A percentile compares a stretch with the other conserved stretches of the same genome.
Evolutionary conservation across 2,113 vertebrate species (phyloP).

Genomic region (Caranx melampygus): DNA sequence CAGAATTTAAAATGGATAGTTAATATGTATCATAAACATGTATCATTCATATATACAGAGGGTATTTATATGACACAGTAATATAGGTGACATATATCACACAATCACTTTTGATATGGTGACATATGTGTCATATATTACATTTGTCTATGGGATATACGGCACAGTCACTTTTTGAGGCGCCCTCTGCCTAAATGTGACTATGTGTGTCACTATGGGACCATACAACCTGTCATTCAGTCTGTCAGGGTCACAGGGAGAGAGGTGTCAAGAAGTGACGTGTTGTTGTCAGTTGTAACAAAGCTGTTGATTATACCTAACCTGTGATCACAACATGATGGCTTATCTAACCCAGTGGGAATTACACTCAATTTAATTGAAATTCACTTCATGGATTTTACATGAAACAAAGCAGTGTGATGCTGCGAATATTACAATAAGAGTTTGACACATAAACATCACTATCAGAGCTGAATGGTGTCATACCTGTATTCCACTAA

Average conservation of each 20-base stretch:
- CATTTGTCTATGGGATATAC: background rate
- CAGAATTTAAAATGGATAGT: too few species aligned
- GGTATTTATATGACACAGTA: too few species aligned
- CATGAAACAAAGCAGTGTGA: background rate
- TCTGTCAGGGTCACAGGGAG: background rate
- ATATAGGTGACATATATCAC: too few species aligned
- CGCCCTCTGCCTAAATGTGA: background rate
- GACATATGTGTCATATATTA: background rate
- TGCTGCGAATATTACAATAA: background rate
- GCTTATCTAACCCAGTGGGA: background rate
- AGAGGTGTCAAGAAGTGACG: background rate
- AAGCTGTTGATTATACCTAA: background rate
- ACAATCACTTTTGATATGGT: background rate
- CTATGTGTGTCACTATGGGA: background rate
- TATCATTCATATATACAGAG: too few species aligned
- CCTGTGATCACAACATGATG: constrained; percentile 9
- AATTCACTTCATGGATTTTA: background rate
- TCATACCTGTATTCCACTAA: constrained; percentile 38
- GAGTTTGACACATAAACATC: constrained; percentile 13
- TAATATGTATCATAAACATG: too few species aligned
- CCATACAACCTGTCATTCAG: background rate
- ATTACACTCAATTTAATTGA: background rate
- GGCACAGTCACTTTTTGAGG: background rate
- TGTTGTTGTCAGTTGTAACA: constrained; percentile 1
- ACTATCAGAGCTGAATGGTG: constrained; percentile 1